Conservation (phyloP, 2,113 vertebrate species). For the Chionodraco myersi region DNA sequence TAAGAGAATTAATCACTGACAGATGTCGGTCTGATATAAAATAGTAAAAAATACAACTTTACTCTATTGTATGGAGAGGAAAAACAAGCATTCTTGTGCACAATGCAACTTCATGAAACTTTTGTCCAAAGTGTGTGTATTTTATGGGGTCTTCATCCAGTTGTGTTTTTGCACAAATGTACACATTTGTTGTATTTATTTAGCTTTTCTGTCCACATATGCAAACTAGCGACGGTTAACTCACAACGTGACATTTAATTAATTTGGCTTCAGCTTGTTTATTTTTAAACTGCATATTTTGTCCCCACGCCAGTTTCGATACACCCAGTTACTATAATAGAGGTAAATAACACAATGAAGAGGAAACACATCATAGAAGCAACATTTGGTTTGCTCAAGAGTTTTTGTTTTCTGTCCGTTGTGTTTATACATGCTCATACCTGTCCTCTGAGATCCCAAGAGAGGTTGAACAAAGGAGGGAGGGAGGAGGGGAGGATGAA, state of each 20-base stretch:
- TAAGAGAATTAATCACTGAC: not conserved
- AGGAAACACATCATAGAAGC: slow-evolving; percentile 2
- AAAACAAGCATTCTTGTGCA: not conserved
- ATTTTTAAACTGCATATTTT: slow-evolving; percentile 16
- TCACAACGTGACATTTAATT: not conserved
- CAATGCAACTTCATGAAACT: not conserved
- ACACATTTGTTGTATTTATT: not conserved
- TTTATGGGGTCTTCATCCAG: too few species aligned
- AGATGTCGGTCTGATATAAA: not conserved
- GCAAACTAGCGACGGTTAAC: too few species aligned
- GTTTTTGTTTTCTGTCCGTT: slow-evolving; percentile 22
- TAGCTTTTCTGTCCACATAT: not conserved
- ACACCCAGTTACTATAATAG: slow-evolving; percentile 39
- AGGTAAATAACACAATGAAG: slow-evolving; percentile 15
- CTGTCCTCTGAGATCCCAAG: slow-evolving; percentile 50
- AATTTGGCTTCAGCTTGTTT: slow-evolving; percentile 7
- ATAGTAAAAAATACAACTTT: not conserved
- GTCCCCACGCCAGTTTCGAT: slow-evolving; percentile 34
- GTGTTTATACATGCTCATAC: slow-evolving; percentile 61
- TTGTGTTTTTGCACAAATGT: not conserved
- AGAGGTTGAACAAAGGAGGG: slow-evolving; percentile 46
- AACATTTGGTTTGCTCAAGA: slow-evolving; percentile 16
- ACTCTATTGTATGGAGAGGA: too few species aligned
- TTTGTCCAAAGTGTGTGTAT: too few species aligned
- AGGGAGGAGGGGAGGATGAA: slow-evolving; percentile 30